Percentiles rank a stretch among this genome's conserved stretches.
Evolutionary conservation across 1,140 invertebrate species (phyloP).

Genomic region (Pollicipes pollicipes): DNA sequence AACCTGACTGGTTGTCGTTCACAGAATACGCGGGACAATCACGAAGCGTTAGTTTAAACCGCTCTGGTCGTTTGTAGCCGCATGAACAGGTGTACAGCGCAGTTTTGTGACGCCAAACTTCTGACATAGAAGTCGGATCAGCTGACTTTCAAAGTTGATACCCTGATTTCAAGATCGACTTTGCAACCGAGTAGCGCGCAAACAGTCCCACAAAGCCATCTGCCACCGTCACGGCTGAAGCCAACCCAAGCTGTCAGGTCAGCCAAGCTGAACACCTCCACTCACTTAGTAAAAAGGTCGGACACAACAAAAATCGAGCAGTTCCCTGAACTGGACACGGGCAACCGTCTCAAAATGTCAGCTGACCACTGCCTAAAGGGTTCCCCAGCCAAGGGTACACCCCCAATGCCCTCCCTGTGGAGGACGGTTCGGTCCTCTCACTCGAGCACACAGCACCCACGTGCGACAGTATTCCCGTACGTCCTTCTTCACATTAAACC

Average conservation of each 20-base stretch:
- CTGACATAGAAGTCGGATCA: neutral
- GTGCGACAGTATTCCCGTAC: neutral
- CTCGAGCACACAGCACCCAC: neutral
- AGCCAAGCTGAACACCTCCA: neutral
- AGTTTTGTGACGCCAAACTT: neutral
- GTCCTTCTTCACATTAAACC: neutral
- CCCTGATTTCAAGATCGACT: neutral
- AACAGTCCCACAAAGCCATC: neutral
- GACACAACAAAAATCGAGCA: neutral
- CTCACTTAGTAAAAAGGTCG: neutral
- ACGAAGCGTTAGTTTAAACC: neutral
- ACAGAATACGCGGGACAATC: neutral
- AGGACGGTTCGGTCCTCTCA: neutral
- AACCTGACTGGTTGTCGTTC: neutral
- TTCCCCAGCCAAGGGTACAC: neutral
- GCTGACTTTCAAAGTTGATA: neutral
- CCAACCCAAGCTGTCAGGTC: neutral
- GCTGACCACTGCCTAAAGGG: neutral
- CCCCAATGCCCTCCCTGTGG: neutral
- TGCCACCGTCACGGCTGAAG: neutral
- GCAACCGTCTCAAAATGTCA: neutral
- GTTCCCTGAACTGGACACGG: neutral
- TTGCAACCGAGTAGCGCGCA: neutral
- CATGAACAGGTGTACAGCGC: neutral
- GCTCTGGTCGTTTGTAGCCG: neutral